Evolutionary conservation across 2,113 vertebrate genomes (phyloP), one percentile per base, ranked within the genome.

Genomic region (Xiphophorus maculatus): DNA sequence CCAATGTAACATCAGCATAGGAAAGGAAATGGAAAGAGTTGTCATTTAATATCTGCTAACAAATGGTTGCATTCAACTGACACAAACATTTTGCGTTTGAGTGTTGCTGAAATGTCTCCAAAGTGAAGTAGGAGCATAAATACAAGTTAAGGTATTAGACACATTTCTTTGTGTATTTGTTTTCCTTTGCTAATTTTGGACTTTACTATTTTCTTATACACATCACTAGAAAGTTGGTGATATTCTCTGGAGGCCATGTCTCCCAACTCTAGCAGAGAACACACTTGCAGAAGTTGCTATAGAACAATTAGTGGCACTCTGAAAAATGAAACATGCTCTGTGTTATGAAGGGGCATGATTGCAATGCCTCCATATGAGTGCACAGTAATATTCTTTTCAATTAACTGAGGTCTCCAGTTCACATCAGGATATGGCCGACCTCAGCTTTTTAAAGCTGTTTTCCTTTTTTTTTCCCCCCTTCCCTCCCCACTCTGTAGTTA

Each of bases 371-470:
- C 67, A 79, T 81, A 70, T 44, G 78, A 84, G 83, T 78, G 37
- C 71, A 79, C 80, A 66, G 76, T 87, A 87, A 87, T 89, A 86
- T 84, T 89, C 71, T 86, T 89, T 91, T 88, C 87, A 88, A 90
- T 91, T 91, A 93, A 86, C 80, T 67, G 32, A 9, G 79, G 87
- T 83, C 84, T 91, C 78, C 54, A 79, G 82, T 81, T 83, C 79
- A 66, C 87, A 88, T 87, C 83, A 79, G 85, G 84, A 88, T 90
- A 91, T 73, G 86, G 80, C 86, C 74, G 70, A 90, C 85, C 87
- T 89, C 85, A 89, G 87, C 88, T 86, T 69, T 88, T 86, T 76
- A 73, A 87, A 84, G 81, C 85, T 28, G 76, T 71, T 27, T 44
- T 74, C 72, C 35, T 37, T 37, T 80, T 82, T n/a, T 17, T 19